phyloP scores from a whole-genome alignment of 2,797 vertebrate genomes.

The Nannoperca australis region DNA sequence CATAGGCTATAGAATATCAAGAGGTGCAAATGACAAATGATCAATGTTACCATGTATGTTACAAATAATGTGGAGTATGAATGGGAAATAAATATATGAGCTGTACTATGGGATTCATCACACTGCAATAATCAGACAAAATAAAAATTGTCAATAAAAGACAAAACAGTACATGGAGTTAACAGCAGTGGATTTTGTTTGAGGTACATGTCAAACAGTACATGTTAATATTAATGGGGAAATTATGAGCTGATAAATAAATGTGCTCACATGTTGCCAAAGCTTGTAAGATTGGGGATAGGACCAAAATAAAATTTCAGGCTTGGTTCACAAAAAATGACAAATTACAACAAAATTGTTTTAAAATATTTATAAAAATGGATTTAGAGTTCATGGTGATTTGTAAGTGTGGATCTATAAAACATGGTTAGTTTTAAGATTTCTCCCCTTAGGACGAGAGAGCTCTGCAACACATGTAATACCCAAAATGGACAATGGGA shows the following conservation, averaged over 20 bases:
- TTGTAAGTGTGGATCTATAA: not conserved
- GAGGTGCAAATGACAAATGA: not conserved
- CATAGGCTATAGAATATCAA: not conserved
- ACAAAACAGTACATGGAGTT: too few species aligned
- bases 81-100: too few species aligned
- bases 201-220: not conserved
- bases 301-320: not conserved
- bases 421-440: not conserved
- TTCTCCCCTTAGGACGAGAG: not conserved
- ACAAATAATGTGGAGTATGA: not conserved
- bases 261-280: too few species aligned
- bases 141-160: too few species aligned
- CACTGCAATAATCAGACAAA: not conserved
- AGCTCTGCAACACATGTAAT: not conserved
- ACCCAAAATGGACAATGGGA: constrained; percentile 5
- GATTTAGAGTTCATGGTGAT: not conserved
- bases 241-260: too few species aligned
- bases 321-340: not conserved
- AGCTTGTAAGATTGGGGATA: too few species aligned
- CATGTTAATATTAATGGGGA: not conserved
- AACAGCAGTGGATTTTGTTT: too few species aligned
- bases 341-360: too few species aligned
- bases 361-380: not conserved
- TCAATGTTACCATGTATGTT: not conserved
- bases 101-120: too few species aligned